Base-by-base conservation (phyloP, 2,888 invertebrate genomes). In the Eristalinus sepulchralis region DNA sequence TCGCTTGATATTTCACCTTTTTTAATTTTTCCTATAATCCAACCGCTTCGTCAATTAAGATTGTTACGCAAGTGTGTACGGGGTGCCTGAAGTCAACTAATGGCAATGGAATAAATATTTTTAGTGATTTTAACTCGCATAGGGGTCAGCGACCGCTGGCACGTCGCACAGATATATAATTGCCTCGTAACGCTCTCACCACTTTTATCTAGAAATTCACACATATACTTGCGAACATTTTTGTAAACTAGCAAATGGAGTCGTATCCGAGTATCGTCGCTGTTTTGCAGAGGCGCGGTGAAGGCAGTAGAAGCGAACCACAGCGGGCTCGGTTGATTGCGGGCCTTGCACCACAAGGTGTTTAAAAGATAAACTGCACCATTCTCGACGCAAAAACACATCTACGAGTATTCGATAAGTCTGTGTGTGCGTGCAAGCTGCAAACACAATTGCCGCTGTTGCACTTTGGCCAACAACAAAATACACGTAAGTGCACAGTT, bases 141-240 rank as follows among this genome's bases (percentile, higher is more conserved):
- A 11, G 83, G 78, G 77, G 78, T 78, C 83, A 68, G 11, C 72
- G 83, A 78, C 83, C 83, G 78, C 68, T 11, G 22, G 24, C 27
- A 27, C 36, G 60, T 53, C 67, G 53, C 64, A 78, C 13, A 83
- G 62, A 77, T n/a, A n/a, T n/a, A n/a, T 83, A 83, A 78, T 83
- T 78, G 72, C 72, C 68, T 57, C 72, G 72, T 77, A 83, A 78
- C 78, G 78, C 27, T 83, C 27, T 83, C 68, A 83, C 71, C 72
- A 78, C 68, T 83, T 83, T 73, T 83, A 78, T 83, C 82, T 77
- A 66, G 36, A 66, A 55, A 77, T 24, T 57, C 36, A 68, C 59
- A 20, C 34, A 62, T 10, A 62, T 33, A 62, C 20, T 17, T 47
- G 17, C 47, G 6, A 17, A n/a, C 59, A 60, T 70, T 82, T 72